Conservation (phyloP, 2,888 invertebrate genomes). For the Lydus trimaculatus region DNA sequence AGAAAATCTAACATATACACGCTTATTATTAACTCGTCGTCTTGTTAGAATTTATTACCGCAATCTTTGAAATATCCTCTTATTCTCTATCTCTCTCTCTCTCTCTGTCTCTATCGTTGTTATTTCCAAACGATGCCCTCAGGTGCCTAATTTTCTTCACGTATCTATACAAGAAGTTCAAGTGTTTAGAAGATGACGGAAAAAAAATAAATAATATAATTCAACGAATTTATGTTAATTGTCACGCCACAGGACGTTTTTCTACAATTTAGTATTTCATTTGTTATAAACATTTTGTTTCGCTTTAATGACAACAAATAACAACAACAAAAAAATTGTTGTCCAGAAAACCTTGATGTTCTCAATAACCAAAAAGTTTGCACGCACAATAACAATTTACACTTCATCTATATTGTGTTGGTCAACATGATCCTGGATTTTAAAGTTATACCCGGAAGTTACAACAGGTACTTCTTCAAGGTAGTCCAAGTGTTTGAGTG, state of each 20-base stretch:
- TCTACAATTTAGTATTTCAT: neutral
- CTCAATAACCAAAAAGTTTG: too few species aligned
- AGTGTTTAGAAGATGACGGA: neutral
- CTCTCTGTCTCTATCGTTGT: too few species aligned
- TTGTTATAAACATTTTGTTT: neutral
- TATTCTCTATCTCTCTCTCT: too few species aligned
- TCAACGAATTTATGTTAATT: slow-evolving; percentile 10
- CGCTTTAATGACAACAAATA: too few species aligned
- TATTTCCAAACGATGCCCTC: slow-evolving; percentile 6
- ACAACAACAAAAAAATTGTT: neutral
- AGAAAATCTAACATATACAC: neutral
- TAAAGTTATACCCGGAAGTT: too few species aligned
- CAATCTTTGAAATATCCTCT: neutral
- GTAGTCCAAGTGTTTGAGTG: too few species aligned
- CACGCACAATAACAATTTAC: too few species aligned
- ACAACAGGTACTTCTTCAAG: too few species aligned
- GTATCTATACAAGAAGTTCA: neutral
- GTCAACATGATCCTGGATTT: too few species aligned
- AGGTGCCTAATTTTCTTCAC: slow-evolving; percentile 2
- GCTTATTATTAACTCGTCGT: neutral
- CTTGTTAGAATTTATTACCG: slow-evolving; percentile 3
- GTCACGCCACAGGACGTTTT: slow-evolving; percentile 7
- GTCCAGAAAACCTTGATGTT: neutral
- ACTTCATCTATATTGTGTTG: too few species aligned
- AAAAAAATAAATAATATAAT: neutral